Conservation (phyloP, 92 coral and sea anemone species). For the Diadumene lineata region DNA sequence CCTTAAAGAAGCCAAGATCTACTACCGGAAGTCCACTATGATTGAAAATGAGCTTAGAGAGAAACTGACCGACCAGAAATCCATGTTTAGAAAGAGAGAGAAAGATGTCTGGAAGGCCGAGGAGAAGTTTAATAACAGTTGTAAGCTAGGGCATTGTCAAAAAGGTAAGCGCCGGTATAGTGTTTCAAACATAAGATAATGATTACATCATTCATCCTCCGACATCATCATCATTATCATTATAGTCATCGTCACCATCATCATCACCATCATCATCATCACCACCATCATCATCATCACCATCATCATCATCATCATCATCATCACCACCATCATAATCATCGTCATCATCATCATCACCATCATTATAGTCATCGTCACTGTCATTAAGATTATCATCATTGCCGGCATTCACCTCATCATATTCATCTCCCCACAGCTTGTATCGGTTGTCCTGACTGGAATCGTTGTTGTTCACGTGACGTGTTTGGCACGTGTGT, state of each 20-base stretch:
- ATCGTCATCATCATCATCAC: too few species aligned
- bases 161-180: conserved; percentile 52
- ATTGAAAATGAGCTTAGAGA: conserved; percentile 67
- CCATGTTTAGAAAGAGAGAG: conserved; percentile 62
- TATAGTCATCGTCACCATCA: too few species aligned
- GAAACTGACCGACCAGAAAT: conserved; percentile 59
- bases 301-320: not conserved
- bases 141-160: conserved; percentile 71
- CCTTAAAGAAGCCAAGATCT: conserved; percentile 80
- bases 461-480: conserved; percentile 93
- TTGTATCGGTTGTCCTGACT: conserved; percentile 95
- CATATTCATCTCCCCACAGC: conserved; percentile 41
- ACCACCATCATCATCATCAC: not conserved
- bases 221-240: too few species aligned
- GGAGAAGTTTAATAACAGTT: conserved; percentile 81
- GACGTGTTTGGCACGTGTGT: conserved; percentile 98
- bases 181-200: not conserved
- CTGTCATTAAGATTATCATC: not conserved
- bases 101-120: conserved; percentile 82
- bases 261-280: not conserved
- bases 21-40: conserved; percentile 77
- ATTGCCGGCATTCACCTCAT: not conserved
- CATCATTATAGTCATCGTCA: too few species aligned
- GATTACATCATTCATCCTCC: not conserved
- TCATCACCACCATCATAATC: too few species aligned